Evolutionary conservation across 2,797 vertebrate species (phyloP), one percentile per base, ranked within the genome.

Genomic region (Clarias fuscus): DNA sequence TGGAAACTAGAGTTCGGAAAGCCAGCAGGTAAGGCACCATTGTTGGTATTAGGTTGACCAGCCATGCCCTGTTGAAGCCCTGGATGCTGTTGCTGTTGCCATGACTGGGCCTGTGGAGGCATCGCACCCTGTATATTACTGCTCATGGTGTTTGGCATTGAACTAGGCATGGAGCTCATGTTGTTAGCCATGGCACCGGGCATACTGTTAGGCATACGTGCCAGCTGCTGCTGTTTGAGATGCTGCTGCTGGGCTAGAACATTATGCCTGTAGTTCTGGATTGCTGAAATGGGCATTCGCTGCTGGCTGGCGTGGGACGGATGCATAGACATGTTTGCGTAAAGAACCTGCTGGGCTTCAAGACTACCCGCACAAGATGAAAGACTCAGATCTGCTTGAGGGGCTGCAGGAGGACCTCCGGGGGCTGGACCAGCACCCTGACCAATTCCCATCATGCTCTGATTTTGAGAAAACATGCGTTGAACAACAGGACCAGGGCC

Each of bases 391-490:
- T 99, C 98, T 53, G 96, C 94, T 89, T 97, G 97, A 87, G 91
- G 92, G 37, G 93, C 94, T 0, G 93, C 90, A 0, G 98, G 89
- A 80, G 95, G 93, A 5, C 96, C 94, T 0, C 91, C 89, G 0
- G 91, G 86, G 0, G 94, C 72, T 0, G 96, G 92, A 24, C 96
- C 97, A 0, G 95, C 90, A 0, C 90, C 89, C 77, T 97, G 97
- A 1, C 94, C 96, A 92, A 99, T 95, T 62, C 95, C 95, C 93
- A 99, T 96, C 94, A 99, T 96, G 89, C 92, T 93, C 90, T 96
- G 97, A n/a, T 94, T 93, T 92, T 96, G 97, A 86, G 97, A 87
- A 92, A 98, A 99, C 94, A 97, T 96, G 13, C 96, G 96, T 58
- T 97, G 97, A 48, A 96, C 93, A 1, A 92, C 93, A 0, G 97